Conservation (phyloP, 92 coral and sea anemone species). For the Muricea muricata region DNA sequence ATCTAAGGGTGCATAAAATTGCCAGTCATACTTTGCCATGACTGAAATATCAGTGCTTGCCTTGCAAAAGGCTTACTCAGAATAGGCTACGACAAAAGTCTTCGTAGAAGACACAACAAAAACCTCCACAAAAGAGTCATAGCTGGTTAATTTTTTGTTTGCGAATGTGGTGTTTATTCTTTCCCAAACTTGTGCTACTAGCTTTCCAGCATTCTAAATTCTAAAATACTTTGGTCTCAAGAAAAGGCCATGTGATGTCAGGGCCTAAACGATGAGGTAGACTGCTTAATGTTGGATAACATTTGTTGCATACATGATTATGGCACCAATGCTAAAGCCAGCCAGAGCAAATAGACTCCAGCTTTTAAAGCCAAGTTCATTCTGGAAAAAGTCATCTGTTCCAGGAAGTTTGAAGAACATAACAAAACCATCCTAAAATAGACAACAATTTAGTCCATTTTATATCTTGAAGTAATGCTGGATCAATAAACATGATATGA, state of each 20-base stretch:
- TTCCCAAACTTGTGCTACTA: background rate
- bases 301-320: conserved; percentile 85
- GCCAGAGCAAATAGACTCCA: conserved; percentile 92
- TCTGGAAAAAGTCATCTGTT: conserved; percentile 16
- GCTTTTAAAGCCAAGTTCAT: conserved; percentile 48
- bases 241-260: background rate
- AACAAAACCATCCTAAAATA: conserved; percentile 83
- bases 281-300: conserved; percentile 5
- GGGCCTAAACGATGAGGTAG: no score
- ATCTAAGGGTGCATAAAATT: no score
- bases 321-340: conserved; percentile 93
- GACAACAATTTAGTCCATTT: no score
- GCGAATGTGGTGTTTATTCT: background rate
- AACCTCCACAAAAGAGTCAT: background rate
- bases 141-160: background rate
- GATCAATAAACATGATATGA: no score
- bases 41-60: background rate
- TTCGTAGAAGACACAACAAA: background rate
- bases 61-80: background rate
- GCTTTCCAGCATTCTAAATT: no score
- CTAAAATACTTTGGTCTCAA: no score
- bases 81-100: background rate
- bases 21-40: background rate
- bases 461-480: no score
- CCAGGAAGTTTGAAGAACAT: conserved; percentile 70